Evolutionary conservation across 2,888 invertebrate species (phyloP), one percentile per base, ranked within the genome.

Genomic region (Adela reaumurella): DNA sequence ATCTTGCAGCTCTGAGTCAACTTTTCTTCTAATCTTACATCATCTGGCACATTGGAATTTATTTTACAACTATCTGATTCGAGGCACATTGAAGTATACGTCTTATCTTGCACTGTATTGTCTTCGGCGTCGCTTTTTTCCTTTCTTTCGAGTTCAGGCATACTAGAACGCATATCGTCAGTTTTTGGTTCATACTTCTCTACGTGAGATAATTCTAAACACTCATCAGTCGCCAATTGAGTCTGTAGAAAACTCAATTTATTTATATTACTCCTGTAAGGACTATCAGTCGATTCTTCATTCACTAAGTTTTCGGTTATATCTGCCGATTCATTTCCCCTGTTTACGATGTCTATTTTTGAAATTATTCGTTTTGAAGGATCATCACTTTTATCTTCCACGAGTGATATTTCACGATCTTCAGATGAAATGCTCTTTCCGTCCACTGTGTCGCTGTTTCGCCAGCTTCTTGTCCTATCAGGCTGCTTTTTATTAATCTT

Each of bases 221-320:
- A 43, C 17, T 19, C 42, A 14, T 41, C 19, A 49, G 45, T 5
- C 51, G 63, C 58, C 49, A 76, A 58, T 60, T 71, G 74, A 51
- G 76, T 74, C 70, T 74, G 74, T 59, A 77, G 62, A 59, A 74
- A 76, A 65, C 65, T 70, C 47, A 69, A 68, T 59, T 76, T 73
- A 45, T 72, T 67, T 54, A 66, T 58, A 59, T 67, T 70, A 57
- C 65, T 77, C 62, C 69, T 76, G 58, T 77, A 78, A 11, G 64
- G 55, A 58, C 62, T 71, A 52, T 71, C 65, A 49, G 70, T 55
- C 49, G 55, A 45, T 51, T 46, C 45, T 29, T 3, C 16, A 2
- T 19, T 44, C 16, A 17, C 17, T 29, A 29, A 41, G n/a, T 35
- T 19, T 35, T 50, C 42, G 17, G 11, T 17, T 14, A 46, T 18